Evolutionary conservation across 2,888 invertebrate genomes (phyloP), one percentile per base, ranked within the genome.

Genomic region (Thysanoteuthis rhombus): DNA sequence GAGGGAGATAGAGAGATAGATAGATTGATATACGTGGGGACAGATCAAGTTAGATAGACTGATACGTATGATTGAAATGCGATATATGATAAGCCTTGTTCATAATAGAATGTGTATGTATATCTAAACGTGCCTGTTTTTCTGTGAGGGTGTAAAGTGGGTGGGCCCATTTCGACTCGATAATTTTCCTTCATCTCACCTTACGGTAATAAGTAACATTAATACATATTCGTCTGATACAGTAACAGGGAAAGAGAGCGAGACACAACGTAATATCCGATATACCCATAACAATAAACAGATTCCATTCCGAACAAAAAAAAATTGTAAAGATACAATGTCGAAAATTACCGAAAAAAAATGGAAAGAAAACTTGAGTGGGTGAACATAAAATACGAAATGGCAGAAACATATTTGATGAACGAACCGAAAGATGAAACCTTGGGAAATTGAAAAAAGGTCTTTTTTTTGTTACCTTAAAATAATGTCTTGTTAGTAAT

Each of bases 371-470:
- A 75, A n/a, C 75, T 32, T n/a, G n/a, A 75, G 25, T 28, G 75
- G 75, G 0, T 75, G n/a, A n/a, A 75, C 75, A n/a, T 75, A 75
- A 75, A 75, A n/a, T 75, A 32, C n/a, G 3, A 75, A 75, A 75
- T 75, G 75, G 75, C 75, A 75, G n/a, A 75, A 75, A 75, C n/a
- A 75, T 75, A 75, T 75, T 75, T 75, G 75, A 75, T 75, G 75
- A 75, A 75, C n/a, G n/a, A 75, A 75, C 12, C n/a, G 75, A 75
- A 75, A 75, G 16, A 75, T 16, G 75, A 75, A 75, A 75, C 75
- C 75, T 12, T 75, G n/a, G 75, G n/a, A 75, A n/a, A n/a, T 32
- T n/a, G 8, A n/a, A 75, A n/a, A 8, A 19, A 3, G 8, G 10
- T n/a, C n/a, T n/a, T n/a, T 75, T 32, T 0, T n/a, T 75, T n/a